phyloP scores from a whole-genome alignment of 1,140 invertebrate genomes.

The Andricus grossulariae region DNA sequence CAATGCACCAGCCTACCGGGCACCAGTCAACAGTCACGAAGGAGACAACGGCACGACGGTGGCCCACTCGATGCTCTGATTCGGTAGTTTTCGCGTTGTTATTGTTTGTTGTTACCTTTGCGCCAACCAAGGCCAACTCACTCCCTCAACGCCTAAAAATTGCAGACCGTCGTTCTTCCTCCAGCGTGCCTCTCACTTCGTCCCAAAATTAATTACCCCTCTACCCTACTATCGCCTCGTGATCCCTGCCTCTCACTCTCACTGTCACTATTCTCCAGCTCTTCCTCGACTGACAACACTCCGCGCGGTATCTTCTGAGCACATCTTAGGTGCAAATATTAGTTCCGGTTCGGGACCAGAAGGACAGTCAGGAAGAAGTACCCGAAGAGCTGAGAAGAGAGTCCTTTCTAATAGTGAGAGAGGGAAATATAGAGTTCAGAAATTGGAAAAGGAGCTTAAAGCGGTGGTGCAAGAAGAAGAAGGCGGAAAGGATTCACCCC shows the following conservation, averaged over 20 bases:
- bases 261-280: slow-evolving; percentile 27
- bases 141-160: background rate
- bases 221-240: slow-evolving; percentile 5
- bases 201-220: background rate
- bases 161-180: slow-evolving; percentile 27
- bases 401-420: slow-evolving; percentile 29
- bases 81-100: background rate
- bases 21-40: slow-evolving; percentile 53
- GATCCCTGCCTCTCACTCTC: slow-evolving; percentile 13
- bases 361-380: background rate
- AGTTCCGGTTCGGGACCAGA: slow-evolving; percentile 5
- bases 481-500: background rate
- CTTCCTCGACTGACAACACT: slow-evolving; percentile 20
- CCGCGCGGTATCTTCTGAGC: background rate
- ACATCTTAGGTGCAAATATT: slow-evolving; percentile 5
- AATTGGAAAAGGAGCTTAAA: slow-evolving; percentile 35
- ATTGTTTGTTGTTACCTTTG: background rate
- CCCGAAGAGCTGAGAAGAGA: background rate
- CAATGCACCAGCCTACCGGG: slow-evolving; percentile 54
- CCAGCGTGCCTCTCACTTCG: slow-evolving; percentile 10
- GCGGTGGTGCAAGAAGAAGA: slow-evolving; percentile 40
- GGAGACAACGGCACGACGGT: slow-evolving; percentile 49
- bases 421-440: background rate
- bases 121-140: background rate
- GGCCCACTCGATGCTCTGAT: slow-evolving; percentile 36